Evolutionary conservation across 1,140 invertebrate species (phyloP).

Genomic region (Aphaenogaster rudis): DNA sequence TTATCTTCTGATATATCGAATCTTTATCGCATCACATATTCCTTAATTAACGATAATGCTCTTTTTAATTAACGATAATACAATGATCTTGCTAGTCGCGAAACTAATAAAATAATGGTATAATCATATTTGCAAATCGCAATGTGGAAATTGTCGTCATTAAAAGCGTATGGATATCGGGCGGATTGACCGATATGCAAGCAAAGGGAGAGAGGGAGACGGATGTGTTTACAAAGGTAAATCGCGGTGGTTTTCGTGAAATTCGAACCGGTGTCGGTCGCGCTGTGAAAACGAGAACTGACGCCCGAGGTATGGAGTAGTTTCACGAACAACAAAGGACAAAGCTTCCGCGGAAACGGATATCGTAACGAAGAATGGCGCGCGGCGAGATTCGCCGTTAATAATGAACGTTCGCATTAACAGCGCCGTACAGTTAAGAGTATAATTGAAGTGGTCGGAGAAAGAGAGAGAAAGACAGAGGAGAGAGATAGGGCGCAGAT

Average conservation of each 20-base stretch:
- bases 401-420: constrained; percentile 43
- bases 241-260: constrained; percentile 66
- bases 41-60: neutral
- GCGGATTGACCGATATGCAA: constrained; percentile 16
- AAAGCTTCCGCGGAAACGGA: constrained; percentile 44
- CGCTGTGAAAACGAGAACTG: constrained; percentile 57
- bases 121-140: neutral
- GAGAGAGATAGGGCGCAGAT: neutral
- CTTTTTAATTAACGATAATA: neutral
- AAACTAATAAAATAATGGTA: neutral
- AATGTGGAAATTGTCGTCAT: constrained; percentile 1
- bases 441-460: constrained; percentile 31
- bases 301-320: constrained; percentile 43
- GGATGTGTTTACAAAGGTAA: constrained; percentile 66
- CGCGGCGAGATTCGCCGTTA: constrained; percentile 42
- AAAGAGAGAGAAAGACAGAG: neutral
- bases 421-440: constrained; percentile 26
- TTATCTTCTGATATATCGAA: neutral
- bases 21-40: neutral
- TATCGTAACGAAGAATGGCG: constrained; percentile 55
- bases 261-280: constrained; percentile 55
- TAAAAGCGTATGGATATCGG: constrained; percentile 23
- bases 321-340: constrained; percentile 57
- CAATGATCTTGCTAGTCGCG: neutral
- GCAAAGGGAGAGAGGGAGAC: constrained; percentile 11